Evolutionary conservation across 1,140 invertebrate species (phyloP).

Genomic region (Paramacrobiotus metropolitanus): DNA sequence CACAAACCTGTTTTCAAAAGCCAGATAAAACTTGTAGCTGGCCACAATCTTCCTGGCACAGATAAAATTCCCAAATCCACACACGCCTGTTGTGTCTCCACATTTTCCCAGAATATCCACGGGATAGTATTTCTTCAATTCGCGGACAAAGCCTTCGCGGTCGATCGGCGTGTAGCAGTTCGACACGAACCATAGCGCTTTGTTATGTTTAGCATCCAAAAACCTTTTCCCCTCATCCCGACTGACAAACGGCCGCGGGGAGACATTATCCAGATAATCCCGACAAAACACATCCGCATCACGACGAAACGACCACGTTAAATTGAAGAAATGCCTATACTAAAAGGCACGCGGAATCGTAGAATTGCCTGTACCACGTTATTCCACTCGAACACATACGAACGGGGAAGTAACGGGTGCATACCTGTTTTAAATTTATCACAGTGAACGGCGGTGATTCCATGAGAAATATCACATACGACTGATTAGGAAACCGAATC

Average conservation of each 20-base stretch:
- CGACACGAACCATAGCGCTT: neutral
- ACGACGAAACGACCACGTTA: neutral
- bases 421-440: neutral
- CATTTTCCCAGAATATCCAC: neutral
- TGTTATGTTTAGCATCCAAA: neutral
- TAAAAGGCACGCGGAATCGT: no score
- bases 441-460: neutral
- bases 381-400: no score
- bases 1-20: neutral
- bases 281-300: neutral
- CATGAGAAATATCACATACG: neutral
- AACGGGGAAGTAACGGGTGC: no score
- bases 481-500: neutral
- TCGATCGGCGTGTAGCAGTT: neutral
- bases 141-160: neutral
- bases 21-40: neutral
- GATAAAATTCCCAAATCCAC: neutral
- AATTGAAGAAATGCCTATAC: neutral
- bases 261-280: neutral
- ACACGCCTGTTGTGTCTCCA: neutral
- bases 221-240: neutral
- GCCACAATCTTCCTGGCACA: neutral
- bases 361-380: no score
- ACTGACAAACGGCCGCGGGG: no score
- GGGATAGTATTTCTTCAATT: neutral